Percentiles rank a stretch among this genome's conserved stretches.
Conservation (phyloP, 2,888 invertebrate genomes). For the Ditula angustiorana region DNA sequence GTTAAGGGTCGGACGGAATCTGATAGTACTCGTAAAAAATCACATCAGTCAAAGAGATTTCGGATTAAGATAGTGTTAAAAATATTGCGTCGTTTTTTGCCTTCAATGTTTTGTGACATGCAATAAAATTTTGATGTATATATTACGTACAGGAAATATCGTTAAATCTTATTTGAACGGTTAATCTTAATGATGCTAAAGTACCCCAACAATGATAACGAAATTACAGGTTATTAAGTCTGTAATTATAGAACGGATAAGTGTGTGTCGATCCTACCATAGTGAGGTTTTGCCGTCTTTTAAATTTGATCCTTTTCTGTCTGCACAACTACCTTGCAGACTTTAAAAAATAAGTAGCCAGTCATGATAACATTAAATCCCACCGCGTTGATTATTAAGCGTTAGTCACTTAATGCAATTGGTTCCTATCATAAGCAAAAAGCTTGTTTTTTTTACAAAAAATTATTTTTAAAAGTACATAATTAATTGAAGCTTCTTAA, state of each 20-base stretch:
- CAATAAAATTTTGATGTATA: too few relatives aligned
- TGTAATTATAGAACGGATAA: neutral
- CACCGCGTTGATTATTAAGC: too few relatives aligned
- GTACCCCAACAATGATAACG: neutral
- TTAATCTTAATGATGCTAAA: constrained; percentile 5
- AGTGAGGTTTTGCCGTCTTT: too few relatives aligned
- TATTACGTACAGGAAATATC: neutral
- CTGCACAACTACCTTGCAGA: too few relatives aligned
- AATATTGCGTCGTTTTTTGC: neutral
- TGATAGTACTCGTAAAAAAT: neutral
- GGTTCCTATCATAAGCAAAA: too few relatives aligned
- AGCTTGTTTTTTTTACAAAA: too few relatives aligned
- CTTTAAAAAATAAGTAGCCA: too few relatives aligned
- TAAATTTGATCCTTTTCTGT: too few relatives aligned
- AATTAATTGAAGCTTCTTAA: too few relatives aligned
- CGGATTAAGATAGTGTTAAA: neutral
- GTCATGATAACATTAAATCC: too few relatives aligned
- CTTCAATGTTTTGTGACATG: neutral
- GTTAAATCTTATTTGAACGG: neutral
- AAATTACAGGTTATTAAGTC: neutral
- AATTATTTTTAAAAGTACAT: too few relatives aligned
- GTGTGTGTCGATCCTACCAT: neutral
- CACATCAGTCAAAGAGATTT: neutral
- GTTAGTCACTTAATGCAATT: too few relatives aligned
- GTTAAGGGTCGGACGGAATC: neutral